phyloP scores from a whole-genome alignment of 2,888 invertebrate genomes.

The Cecidostiba fungosa region DNA sequence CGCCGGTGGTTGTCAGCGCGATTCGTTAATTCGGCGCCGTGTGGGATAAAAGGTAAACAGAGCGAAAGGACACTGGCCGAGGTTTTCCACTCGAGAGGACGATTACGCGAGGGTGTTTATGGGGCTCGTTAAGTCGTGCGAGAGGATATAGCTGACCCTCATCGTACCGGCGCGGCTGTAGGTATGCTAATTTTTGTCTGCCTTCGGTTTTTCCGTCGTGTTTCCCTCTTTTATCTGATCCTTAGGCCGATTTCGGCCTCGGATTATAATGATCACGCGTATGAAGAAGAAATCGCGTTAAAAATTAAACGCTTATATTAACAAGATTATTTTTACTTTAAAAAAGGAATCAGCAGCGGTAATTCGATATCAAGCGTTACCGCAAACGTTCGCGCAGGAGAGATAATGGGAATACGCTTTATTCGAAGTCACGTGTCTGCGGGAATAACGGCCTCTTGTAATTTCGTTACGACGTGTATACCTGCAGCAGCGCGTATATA shows the following conservation, averaged over 20 bases:
- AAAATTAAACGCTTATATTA: background rate
- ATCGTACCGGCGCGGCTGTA: background rate
- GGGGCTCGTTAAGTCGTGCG: constrained; percentile 40
- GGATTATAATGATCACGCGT: background rate
- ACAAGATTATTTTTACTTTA: background rate
- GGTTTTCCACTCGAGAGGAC: background rate
- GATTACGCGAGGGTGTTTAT: constrained; percentile 47
- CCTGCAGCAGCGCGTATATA: background rate
- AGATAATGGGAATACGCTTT: constrained; percentile 44
- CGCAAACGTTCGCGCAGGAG: constrained; percentile 19
- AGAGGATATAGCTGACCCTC: background rate
- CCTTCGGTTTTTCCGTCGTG: background rate
- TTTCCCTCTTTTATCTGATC: background rate
- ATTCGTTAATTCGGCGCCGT: constrained; percentile 44
- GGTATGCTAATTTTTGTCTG: constrained; percentile 51
- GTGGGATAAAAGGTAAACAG: constrained; percentile 50
- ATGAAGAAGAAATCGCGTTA: background rate
- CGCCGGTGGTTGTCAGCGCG: background rate
- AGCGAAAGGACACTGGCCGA: background rate
- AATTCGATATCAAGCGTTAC: constrained; percentile 10
- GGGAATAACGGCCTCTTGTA: constrained; percentile 31
- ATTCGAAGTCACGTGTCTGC: constrained; percentile 51
- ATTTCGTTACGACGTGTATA: constrained; percentile 35
- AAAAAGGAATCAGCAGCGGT: background rate
- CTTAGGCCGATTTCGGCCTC: background rate